These are phyloP conservation scores for Pteria penguin DNA, from an alignment of 2,888 invertebrate genomes.

Conservation along the genomic window DNA sequence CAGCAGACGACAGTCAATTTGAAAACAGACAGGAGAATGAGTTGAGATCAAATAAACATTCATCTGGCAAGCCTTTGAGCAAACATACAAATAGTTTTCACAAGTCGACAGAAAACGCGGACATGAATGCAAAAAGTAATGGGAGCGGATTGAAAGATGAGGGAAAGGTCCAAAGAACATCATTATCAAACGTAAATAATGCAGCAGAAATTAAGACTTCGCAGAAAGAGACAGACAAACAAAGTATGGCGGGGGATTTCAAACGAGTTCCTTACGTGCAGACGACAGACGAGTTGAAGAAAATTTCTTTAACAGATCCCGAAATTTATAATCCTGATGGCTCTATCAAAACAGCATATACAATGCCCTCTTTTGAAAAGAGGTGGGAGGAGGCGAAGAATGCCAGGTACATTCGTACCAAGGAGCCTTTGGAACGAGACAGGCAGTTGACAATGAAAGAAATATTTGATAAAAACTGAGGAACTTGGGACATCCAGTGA, in stretches of 20 bases:
- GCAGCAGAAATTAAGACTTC: neutral
- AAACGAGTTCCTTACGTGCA: neutral
- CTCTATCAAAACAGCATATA: conserved; percentile 61
- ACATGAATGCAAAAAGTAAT: neutral
- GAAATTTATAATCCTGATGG: conserved; percentile 69
- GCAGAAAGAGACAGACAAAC: neutral
- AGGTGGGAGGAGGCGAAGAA: conserved; percentile 66
- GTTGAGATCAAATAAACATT: neutral
- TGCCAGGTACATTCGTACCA: conserved; percentile 66
- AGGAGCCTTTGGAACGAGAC: conserved; percentile 52
- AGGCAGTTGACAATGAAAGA: conserved; percentile 60
- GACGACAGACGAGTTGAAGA: conserved; percentile 9
- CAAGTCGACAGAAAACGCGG: neutral
- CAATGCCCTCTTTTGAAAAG: conserved; percentile 59
- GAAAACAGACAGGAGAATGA: neutral
- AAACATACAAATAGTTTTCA: neutral
- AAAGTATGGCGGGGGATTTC: neutral
- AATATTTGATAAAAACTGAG: conserved; percentile 57
- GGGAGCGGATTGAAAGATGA: neutral
- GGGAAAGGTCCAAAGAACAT: neutral
- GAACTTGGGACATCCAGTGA: no score
- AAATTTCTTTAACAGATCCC: conserved; percentile 48
- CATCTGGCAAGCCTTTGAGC: neutral
- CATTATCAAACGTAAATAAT: neutral
- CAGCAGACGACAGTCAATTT: neutral